phyloP scores from a whole-genome alignment of 37 sponge, comb jelly and placozoan species.

The Tethya wilhelma region DNA sequence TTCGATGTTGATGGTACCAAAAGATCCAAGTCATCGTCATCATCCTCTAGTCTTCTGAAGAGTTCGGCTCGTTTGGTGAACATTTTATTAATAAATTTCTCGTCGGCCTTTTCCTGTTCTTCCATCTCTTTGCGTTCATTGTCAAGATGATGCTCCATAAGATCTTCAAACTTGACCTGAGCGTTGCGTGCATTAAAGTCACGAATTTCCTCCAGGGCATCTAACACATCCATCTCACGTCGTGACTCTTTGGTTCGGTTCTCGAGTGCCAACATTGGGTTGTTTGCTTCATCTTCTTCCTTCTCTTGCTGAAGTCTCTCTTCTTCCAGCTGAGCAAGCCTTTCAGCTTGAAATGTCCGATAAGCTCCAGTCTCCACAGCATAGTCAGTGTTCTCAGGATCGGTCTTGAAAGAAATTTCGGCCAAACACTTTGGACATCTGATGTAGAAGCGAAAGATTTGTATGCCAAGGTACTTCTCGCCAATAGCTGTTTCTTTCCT shows the following conservation, averaged over 20 bases:
- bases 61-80: slow-evolving; percentile 35
- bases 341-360: slow-evolving; percentile 93
- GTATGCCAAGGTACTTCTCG: slow-evolving; percentile 90
- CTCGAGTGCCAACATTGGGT: slow-evolving; percentile 97
- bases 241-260: slow-evolving; percentile 94
- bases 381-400: slow-evolving; percentile 97
- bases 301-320: slow-evolving; percentile 71
- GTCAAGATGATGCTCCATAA: slow-evolving; percentile 68
- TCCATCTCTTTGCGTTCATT: slow-evolving; percentile 48
- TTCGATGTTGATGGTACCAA: not conserved
- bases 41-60: slow-evolving; percentile 63
- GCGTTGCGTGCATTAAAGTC: slow-evolving; percentile 93
- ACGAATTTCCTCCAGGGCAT: slow-evolving; percentile 95
- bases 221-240: slow-evolving; percentile 96
- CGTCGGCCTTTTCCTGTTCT: slow-evolving; percentile 71
- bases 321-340: slow-evolving; percentile 81
- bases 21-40: slow-evolving; percentile 14
- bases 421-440: slow-evolving; percentile 93
- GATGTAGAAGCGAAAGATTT: slow-evolving; percentile 94
- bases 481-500: slow-evolving; percentile 87
- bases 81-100: slow-evolving; percentile 62
- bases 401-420: slow-evolving; percentile 97
- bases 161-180: slow-evolving; percentile 65
- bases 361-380: slow-evolving; percentile 93
- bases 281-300: slow-evolving; percentile 95